Evolutionary conservation across 2,888 invertebrate species (phyloP).

Genomic region (Ariolimax columbianus): DNA sequence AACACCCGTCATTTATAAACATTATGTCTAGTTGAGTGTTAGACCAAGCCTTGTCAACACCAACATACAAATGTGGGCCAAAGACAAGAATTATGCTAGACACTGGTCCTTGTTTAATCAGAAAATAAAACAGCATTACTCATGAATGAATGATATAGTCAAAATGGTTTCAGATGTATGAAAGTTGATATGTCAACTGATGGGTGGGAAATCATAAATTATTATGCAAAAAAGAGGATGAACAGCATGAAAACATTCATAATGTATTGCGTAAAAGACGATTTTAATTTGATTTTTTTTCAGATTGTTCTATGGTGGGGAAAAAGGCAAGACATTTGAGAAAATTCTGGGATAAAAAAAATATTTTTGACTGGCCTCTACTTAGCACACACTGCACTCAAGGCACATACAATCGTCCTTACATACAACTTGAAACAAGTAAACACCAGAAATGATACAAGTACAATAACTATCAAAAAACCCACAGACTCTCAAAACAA

Average conservation of each 20-base stretch:
- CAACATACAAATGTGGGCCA: too few relatives aligned
- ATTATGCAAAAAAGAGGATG: slow-evolving; percentile 46
- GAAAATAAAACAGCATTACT: too few relatives aligned
- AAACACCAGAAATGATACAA: background rate
- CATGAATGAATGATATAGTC: background rate
- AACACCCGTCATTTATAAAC: background rate
- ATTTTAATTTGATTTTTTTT: background rate
- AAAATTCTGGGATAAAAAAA: background rate
- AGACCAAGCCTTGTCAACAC: too few relatives aligned
- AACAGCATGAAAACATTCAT: background rate
- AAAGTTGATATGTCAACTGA: slow-evolving; percentile 20
- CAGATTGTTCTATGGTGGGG: background rate
- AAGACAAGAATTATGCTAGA: too few relatives aligned
- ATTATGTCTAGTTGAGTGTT: too few relatives aligned
- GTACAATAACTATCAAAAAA: background rate
- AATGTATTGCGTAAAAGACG: background rate
- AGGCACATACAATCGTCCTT: slow-evolving; percentile 37
- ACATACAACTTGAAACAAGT: background rate
- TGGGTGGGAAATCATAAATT: slow-evolving; percentile 9
- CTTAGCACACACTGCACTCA: slow-evolving; percentile 75
- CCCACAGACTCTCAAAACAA: background rate
- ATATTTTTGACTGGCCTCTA: slow-evolving; percentile 67
- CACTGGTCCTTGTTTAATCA: background rate
- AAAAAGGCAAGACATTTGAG: background rate
- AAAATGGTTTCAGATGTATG: background rate